Evolutionary conservation across 2,797 vertebrate species (phyloP).

Genomic region (Echeneis naucrates): DNA sequence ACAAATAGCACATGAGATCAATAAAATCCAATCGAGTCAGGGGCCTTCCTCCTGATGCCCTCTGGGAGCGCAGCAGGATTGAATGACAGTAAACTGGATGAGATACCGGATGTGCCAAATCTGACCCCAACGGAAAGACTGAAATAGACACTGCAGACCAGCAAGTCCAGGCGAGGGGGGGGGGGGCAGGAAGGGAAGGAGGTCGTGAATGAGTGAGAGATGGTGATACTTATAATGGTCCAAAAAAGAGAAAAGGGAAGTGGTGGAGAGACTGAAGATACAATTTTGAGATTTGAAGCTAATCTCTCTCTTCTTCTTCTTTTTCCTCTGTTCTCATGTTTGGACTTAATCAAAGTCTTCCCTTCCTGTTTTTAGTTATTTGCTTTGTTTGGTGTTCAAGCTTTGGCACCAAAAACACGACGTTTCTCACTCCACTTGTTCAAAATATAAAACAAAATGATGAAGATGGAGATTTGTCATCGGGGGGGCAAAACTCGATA

Average conservation of each 20-base stretch:
- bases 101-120: constrained; percentile 88
- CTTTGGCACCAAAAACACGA: neutral
- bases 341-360: too few species aligned
- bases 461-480: neutral
- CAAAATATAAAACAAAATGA: too few species aligned
- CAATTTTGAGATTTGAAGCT: too few species aligned
- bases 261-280: constrained; percentile 1
- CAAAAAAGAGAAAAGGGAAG: constrained; percentile 42
- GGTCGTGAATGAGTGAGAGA: constrained; percentile 41
- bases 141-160: constrained; percentile 88
- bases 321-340: too few species aligned
- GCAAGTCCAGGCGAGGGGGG: constrained; percentile 72
- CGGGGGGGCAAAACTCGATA: neutral
- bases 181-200: constrained; percentile 21
- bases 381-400: neutral
- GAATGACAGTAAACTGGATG: constrained; percentile 90
- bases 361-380: neutral
- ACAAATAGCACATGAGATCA: neutral
- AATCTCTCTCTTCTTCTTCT: too few species aligned
- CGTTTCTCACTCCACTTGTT: too few species aligned
- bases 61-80: constrained; percentile 83
- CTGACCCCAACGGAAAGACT: constrained; percentile 87
- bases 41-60: constrained; percentile 72
- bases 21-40: constrained; percentile 22
- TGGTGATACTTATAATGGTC: constrained; percentile 14